Conservation (phyloP, 2,797 vertebrate species). For the Pteropus rufus region DNA sequence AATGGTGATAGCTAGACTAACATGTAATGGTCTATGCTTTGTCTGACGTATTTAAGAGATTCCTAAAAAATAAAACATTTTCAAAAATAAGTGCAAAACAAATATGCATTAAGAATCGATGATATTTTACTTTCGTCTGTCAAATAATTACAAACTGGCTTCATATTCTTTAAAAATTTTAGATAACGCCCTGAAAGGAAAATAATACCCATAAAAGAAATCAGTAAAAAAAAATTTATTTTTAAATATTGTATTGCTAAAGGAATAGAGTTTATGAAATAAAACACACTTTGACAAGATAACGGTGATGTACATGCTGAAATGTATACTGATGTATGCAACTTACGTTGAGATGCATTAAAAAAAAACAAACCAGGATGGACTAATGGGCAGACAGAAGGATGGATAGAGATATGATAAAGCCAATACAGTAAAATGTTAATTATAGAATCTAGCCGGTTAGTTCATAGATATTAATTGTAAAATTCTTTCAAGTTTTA, state of each 20-base stretch:
- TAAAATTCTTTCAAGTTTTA: not conserved
- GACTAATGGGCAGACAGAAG: not conserved
- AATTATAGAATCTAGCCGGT: not conserved
- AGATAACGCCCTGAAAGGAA: not conserved
- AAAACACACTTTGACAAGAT: constrained; percentile 8
- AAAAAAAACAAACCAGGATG: not conserved
- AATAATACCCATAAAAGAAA: not conserved
- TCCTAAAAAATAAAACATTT: not conserved
- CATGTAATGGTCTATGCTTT: not conserved
- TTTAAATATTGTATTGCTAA: constrained; percentile 8
- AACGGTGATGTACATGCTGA: not conserved
- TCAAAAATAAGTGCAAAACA: not conserved
- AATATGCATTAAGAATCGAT: not conserved
- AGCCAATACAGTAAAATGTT: not conserved
- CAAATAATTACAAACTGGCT: constrained; percentile 6
- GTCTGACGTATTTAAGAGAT: not conserved
- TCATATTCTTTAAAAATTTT: constrained; percentile 3
- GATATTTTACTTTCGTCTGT: not conserved
- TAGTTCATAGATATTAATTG: not conserved
- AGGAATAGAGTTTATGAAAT: not conserved
- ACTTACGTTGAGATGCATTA: not conserved
- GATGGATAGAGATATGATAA: not conserved
- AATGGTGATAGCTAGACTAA: not conserved
- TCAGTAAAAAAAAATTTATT: not conserved
- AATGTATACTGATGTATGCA: not conserved